phyloP scores from a whole-genome alignment of 2,797 vertebrate species.

The Buphagus erythrorhynchus region DNA sequence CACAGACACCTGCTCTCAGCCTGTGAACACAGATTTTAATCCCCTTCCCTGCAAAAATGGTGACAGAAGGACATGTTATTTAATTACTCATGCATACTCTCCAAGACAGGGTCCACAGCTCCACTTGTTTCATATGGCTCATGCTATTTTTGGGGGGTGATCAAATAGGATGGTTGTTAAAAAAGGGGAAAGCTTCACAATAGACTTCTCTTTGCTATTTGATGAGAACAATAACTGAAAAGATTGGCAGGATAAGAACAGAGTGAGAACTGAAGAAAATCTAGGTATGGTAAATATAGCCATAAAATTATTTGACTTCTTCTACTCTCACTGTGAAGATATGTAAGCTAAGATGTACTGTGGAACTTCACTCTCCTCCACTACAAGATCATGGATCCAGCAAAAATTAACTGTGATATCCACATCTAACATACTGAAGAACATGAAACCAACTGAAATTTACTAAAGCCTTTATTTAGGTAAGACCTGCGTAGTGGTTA shows the following conservation, averaged over 20 bases:
- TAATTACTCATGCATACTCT: slow-evolving; percentile 55
- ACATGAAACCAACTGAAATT: neutral
- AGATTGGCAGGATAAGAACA: neutral
- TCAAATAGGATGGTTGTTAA: neutral
- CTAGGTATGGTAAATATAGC: neutral
- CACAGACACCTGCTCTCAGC: slow-evolving; percentile 74
- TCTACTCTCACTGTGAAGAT: neutral
- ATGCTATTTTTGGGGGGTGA: neutral
- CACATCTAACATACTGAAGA: neutral
- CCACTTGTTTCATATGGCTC: slow-evolving; percentile 14
- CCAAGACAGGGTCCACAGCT: slow-evolving; percentile 38
- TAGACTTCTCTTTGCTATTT: neutral
- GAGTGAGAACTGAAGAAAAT: neutral
- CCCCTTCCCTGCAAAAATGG: slow-evolving; percentile 29
- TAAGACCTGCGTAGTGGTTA: neutral
- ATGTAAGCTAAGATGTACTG: neutral
- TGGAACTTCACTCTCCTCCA: neutral
- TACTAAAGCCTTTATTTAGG: neutral
- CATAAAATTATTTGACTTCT: neutral
- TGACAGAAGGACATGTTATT: slow-evolving; percentile 62
- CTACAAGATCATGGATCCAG: neutral
- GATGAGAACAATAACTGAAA: neutral
- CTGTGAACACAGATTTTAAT: slow-evolving; percentile 68
- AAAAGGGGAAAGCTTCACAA: slow-evolving; percentile 4
- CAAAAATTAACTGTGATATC: neutral